Percentiles rank a stretch among this genome's conserved stretches.
phyloP scores from a whole-genome alignment of 2,113 vertebrate species.

The Siphamia tubifer region DNA sequence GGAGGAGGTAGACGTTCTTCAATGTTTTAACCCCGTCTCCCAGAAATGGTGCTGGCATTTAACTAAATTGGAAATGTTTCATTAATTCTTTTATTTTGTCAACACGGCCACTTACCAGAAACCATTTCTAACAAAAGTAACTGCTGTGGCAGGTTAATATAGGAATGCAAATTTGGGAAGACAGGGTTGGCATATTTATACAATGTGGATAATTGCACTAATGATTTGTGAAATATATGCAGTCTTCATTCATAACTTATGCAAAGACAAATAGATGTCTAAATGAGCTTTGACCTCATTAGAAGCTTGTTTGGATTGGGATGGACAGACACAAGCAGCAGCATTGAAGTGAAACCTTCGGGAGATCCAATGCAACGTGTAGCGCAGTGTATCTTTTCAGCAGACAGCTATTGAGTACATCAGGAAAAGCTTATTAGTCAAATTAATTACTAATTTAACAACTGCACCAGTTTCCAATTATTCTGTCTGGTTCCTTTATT shows the following conservation, averaged over 20 bases:
- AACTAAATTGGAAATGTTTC: too few relatives aligned
- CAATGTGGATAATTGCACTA: conserved; percentile 31
- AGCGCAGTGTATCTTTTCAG: conserved; percentile 11
- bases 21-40: too few relatives aligned
- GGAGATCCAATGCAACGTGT: background rate
- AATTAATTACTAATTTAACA: conserved; percentile 53
- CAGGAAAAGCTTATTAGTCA: conserved; percentile 52
- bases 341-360: background rate
- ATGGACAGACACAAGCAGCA: background rate
- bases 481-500: conserved; percentile 49
- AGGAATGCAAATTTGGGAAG: too few relatives aligned
- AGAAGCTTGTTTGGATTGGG: background rate
- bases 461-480: conserved; percentile 38
- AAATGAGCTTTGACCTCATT: background rate
- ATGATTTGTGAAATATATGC: conserved; percentile 31
- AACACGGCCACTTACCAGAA: too few relatives aligned
- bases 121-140: too few relatives aligned
- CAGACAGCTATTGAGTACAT: conserved; percentile 34
- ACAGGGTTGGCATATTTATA: too few relatives aligned
- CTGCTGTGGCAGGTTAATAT: too few relatives aligned
- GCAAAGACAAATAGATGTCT: background rate
- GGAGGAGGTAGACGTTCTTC: too few relatives aligned
- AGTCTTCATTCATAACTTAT: background rate
- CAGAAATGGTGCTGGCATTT: too few relatives aligned
- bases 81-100: too few relatives aligned